Evolutionary conservation across 2,797 vertebrate genomes (phyloP).

Genomic region (Furcifer pardalis): DNA sequence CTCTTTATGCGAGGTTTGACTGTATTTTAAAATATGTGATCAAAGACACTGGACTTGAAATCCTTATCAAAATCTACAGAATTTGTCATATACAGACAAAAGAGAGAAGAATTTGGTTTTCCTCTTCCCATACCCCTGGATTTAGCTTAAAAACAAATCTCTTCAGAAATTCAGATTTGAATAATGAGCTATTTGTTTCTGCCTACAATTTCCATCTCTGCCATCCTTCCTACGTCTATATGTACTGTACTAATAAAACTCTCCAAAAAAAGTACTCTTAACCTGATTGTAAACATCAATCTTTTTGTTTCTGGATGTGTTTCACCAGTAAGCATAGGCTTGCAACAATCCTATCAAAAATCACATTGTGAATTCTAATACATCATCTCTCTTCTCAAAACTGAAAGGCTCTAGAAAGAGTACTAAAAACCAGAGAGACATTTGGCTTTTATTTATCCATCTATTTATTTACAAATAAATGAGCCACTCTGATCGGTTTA

Average conservation of each 20-base stretch:
- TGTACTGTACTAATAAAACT: background rate
- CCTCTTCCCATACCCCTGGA: too few species aligned
- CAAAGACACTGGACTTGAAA: background rate
- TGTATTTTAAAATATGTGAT: background rate
- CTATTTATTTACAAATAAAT: too few species aligned
- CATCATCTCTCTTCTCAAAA: background rate
- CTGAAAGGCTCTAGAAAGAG: background rate
- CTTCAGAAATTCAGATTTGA: background rate
- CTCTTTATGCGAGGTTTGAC: too few species aligned
- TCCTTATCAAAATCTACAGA: background rate
- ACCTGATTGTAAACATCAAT: background rate
- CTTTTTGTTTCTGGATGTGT: background rate
- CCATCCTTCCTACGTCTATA: background rate
- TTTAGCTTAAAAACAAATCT: background rate
- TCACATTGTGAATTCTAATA: background rate
- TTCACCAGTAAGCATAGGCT: background rate
- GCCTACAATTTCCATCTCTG: background rate
- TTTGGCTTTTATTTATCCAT: too few species aligned
- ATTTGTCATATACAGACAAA: background rate
- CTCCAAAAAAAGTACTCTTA: background rate
- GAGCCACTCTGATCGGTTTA: too few species aligned
- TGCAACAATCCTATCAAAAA: background rate
- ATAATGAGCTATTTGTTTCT: background rate
- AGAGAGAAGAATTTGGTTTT: background rate
- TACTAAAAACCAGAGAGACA: background rate